Percentiles rank a stretch among this genome's conserved stretches.
These are phyloP conservation scores for Frankliniella intonsa DNA, from an alignment of 2,888 invertebrate species.

Conservation along the genomic window DNA sequence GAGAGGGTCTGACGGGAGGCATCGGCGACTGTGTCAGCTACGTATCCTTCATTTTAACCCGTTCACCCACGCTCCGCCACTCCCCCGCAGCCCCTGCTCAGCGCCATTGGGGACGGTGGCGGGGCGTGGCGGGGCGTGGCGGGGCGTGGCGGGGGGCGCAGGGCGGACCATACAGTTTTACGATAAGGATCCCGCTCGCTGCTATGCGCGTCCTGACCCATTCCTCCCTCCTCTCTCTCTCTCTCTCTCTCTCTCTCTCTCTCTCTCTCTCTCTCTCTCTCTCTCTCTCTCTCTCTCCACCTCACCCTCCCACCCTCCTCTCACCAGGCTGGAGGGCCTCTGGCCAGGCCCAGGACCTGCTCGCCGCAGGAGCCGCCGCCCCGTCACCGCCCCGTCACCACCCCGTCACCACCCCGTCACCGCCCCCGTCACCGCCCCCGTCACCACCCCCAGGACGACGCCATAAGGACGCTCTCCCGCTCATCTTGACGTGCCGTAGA, in stretches of 20 bases:
- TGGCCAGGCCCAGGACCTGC: background rate
- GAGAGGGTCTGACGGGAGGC: background rate
- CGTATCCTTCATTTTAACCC: too few species aligned
- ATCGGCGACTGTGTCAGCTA: background rate
- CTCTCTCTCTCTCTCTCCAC: background rate
- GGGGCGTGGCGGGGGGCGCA: background rate
- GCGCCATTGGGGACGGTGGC: background rate
- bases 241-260: background rate
- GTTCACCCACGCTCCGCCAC: too few species aligned
- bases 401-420: background rate
- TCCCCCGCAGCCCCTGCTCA: background rate
- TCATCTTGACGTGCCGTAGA: too few species aligned
- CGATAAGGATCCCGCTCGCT: constrained; percentile 21
- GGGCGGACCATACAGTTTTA: constrained; percentile 19
- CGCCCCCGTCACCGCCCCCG: background rate
- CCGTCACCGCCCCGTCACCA: background rate
- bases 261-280: constrained; percentile 2
- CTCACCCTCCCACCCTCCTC: background rate
- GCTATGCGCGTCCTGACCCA: background rate
- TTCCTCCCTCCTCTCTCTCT: background rate
- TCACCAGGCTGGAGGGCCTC: background rate
- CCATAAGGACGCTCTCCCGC: background rate
- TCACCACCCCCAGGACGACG: background rate
- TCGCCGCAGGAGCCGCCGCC: background rate
- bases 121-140: background rate